phyloP scores from a whole-genome alignment of 2,113 vertebrate genomes.

The Procavia capensis region DNA sequence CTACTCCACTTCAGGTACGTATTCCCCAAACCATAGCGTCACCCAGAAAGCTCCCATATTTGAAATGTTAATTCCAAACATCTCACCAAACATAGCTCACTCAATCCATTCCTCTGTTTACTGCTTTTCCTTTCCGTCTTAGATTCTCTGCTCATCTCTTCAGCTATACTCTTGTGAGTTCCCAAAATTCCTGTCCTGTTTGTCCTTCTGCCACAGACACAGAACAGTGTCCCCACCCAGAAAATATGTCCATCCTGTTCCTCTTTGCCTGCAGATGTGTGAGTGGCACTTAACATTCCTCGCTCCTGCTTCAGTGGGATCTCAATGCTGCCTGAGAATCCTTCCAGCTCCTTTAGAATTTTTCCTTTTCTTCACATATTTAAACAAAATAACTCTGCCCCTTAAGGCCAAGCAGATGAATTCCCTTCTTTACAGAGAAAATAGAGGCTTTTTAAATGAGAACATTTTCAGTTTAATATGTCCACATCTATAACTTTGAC shows the following conservation, averaged over 20 bases:
- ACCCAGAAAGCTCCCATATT: neutral
- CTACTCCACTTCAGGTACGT: neutral
- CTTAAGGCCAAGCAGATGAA: neutral
- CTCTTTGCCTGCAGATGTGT: neutral
- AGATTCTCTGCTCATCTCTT: neutral
- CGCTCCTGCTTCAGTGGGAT: neutral
- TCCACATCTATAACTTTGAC: neutral
- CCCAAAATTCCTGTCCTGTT: neutral
- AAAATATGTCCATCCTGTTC: neutral
- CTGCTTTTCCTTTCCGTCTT: neutral
- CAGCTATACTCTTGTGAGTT: neutral
- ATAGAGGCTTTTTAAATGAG: neutral
- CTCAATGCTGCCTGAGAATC: neutral
- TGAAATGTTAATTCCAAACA: constrained; percentile 14
- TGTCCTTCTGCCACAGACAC: neutral
- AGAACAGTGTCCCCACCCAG: neutral
- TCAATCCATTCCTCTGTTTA: neutral
- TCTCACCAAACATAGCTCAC: neutral
- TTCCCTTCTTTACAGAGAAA: constrained; percentile 18
- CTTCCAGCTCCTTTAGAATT: neutral
- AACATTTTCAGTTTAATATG: neutral
- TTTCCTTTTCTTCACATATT: constrained; percentile 34
- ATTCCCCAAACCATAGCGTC: neutral
- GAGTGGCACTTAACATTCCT: neutral
- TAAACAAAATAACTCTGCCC: neutral